Conservation (phyloP, 2,113 vertebrate species). For the Antidorcas marsupialis region DNA sequence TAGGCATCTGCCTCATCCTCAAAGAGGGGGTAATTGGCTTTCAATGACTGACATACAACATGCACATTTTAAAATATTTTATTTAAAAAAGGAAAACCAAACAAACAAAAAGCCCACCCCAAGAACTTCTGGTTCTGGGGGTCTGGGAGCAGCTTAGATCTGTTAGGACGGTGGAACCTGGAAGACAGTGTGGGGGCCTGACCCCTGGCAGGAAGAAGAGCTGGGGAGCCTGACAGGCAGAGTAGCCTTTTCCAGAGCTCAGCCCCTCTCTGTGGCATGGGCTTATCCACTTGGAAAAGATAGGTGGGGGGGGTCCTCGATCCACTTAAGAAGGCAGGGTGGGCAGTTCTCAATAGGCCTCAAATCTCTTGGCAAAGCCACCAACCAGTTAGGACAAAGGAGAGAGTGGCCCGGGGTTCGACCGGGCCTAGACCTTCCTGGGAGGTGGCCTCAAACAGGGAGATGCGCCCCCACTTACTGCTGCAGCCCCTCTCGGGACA, state of each 20-base stretch:
- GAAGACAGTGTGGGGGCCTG: constrained; percentile 28
- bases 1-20: not conserved
- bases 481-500: not conserved
- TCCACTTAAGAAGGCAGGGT: not conserved
- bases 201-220: not conserved
- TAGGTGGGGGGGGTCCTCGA: not conserved
- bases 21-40: not conserved
- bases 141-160: constrained; percentile 60
- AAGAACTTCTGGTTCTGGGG: constrained; percentile 47
- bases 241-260: not conserved
- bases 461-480: not conserved
- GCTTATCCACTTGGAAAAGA: not conserved
- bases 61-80: constrained; percentile 50
- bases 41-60: not conserved
- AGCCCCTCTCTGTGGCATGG: not conserved
- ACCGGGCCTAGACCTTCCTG: not conserved
- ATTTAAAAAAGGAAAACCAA: constrained; percentile 46
- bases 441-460: not conserved
- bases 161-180: constrained; percentile 25
- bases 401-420: not conserved
- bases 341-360: not conserved
- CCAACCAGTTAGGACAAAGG: not conserved
- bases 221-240: not conserved
- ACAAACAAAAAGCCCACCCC: constrained; percentile 36
- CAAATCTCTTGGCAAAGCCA: not conserved